phyloP scores from a whole-genome alignment of 2,888 invertebrate species.

The Apomyelois bistriatella region DNA sequence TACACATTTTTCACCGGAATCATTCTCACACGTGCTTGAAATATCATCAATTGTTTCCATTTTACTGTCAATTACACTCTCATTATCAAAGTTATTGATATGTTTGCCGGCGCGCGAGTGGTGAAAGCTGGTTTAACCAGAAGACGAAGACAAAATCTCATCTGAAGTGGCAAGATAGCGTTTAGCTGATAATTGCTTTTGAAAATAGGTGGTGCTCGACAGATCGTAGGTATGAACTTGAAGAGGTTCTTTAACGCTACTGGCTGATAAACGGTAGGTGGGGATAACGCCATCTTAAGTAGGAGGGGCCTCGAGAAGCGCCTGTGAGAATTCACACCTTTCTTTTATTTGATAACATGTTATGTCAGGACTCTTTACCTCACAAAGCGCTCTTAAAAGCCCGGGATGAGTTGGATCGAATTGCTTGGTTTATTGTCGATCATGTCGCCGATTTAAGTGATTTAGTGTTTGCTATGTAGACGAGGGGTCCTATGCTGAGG shows the following conservation, averaged over 20 bases:
- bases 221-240: conserved; percentile 66
- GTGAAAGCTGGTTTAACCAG: conserved; percentile 23
- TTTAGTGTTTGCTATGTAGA: conserved; percentile 46
- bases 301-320: conserved; percentile 63
- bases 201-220: conserved; percentile 71
- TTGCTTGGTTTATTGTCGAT: conserved; percentile 70
- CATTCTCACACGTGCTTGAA: conserved; percentile 70
- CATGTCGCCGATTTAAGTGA: conserved; percentile 67
- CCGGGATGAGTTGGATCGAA: conserved; percentile 71
- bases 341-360: conserved; percentile 79
- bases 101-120: conserved; percentile 8
- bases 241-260: conserved; percentile 59
- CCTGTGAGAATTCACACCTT: conserved; percentile 80
- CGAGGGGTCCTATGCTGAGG: background rate
- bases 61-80: conserved; percentile 19
- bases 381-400: conserved; percentile 77
- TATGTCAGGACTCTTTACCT: conserved; percentile 74
- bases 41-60: conserved; percentile 63
- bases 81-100: conserved; percentile 15
- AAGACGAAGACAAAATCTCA: conserved; percentile 34
- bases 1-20: conserved; percentile 30
- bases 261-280: conserved; percentile 54
- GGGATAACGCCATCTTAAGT: conserved; percentile 75
- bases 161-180: conserved; percentile 36
- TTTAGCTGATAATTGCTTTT: conserved; percentile 69